A percentile compares a stretch with the other conserved stretches of the same genome.
Conservation (phyloP, 2,113 vertebrate genomes). For the Cavia aperea region DNA sequence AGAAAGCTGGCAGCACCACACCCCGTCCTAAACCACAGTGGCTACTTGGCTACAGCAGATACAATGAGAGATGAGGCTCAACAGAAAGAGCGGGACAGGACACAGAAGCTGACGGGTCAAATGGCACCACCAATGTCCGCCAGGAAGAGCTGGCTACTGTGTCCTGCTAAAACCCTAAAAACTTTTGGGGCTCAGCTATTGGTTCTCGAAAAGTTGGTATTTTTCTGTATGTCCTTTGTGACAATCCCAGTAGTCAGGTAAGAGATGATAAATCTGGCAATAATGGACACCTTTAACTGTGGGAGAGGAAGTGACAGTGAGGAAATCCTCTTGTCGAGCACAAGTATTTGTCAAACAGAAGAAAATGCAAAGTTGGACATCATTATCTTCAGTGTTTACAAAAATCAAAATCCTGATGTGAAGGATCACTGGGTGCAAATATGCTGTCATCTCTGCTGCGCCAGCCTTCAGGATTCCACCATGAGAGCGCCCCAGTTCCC, state of each 20-base stretch:
- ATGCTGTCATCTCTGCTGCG: constrained; percentile 79
- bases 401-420: constrained; percentile 89
- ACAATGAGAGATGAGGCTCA: not conserved
- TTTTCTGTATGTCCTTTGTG: not conserved
- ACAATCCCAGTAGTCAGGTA: constrained; percentile 70
- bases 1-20: not conserved
- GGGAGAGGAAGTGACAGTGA: constrained; percentile 79
- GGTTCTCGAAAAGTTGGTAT: not conserved
- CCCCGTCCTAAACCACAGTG: not conserved
- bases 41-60: not conserved
- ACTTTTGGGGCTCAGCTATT: not conserved
- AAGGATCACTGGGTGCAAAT: constrained; percentile 88
- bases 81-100: not conserved
- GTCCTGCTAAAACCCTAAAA: not conserved
- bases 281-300: constrained; percentile 84
- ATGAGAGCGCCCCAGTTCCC: constrained; percentile 83
- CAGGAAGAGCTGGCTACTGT: not conserved
- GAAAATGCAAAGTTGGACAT: constrained; percentile 82
- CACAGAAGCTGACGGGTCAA: not conserved
- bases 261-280: constrained; percentile 79
- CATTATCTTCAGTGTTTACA: constrained; percentile 82
- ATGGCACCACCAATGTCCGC: not conserved
- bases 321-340: constrained; percentile 82
- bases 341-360: constrained; percentile 85
- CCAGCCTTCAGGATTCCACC: constrained; percentile 84